A percentile compares a stretch with the other conserved stretches of the same genome.
These are phyloP conservation scores for Andinoacara biseriatus DNA, from an alignment of 2,113 vertebrate genomes.

Conservation along the genomic window DNA sequence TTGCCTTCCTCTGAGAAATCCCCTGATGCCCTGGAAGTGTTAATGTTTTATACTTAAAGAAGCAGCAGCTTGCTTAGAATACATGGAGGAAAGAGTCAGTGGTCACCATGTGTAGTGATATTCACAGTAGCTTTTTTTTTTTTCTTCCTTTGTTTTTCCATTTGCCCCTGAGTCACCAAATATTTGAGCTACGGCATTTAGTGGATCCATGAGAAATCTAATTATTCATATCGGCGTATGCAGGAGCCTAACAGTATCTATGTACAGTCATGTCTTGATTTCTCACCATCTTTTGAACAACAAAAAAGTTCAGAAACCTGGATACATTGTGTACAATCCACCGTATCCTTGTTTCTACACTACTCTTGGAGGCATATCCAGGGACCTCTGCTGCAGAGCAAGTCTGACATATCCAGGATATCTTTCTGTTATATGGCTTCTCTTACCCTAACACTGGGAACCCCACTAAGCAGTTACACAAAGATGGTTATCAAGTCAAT, in stretches of 20 bases:
- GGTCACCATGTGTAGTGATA: not conserved
- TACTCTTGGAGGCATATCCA: no score
- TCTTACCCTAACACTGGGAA: not conserved
- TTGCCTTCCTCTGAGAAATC: not conserved
- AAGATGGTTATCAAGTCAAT: not conserved
- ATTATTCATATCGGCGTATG: not conserved
- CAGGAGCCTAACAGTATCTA: not conserved
- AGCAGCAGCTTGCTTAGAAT: not conserved
- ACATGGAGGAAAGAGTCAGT: not conserved
- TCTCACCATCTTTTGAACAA: not conserved
- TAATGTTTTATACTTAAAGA: constrained; percentile 4
- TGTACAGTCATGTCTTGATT: not conserved
- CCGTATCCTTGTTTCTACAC: not conserved
- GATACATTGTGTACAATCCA: not conserved
- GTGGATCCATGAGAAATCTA: not conserved
- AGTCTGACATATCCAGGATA: not conserved
- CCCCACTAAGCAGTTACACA: not conserved
- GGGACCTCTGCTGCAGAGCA: not conserved
- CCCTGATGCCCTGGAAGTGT: not conserved
- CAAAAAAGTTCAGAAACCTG: not conserved
- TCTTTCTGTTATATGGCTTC: not conserved
- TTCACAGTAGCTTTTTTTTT: not conserved
- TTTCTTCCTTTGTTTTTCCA: not conserved
- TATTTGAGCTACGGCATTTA: not conserved
- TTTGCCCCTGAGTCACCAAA: not conserved